A percentile compares a stretch with the other conserved stretches of the same genome.
phyloP scores from a whole-genome alignment of 2,888 invertebrate genomes.

The Oscheius sp. region DNA sequence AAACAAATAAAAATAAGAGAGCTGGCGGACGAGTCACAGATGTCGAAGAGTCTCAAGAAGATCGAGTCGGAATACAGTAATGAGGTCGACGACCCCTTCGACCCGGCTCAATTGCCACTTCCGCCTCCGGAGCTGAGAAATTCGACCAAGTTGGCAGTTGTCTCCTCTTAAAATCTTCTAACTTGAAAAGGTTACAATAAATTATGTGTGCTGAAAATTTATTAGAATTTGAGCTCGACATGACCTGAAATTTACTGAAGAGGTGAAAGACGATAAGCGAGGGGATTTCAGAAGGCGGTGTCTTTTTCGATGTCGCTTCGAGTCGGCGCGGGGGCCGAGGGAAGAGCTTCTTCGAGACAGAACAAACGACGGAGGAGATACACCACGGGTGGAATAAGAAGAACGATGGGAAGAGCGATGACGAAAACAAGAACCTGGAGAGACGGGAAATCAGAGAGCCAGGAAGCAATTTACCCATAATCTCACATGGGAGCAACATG shows the following conservation, averaged over 20 bases:
- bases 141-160: background rate
- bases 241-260: background rate
- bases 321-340: background rate
- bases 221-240: conserved; percentile 9
- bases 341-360: conserved; percentile 5
- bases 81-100: conserved; percentile 10
- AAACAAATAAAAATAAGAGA: background rate
- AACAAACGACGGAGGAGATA: conserved; percentile 29
- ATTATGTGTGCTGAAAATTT: conserved; percentile 2
- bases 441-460: background rate
- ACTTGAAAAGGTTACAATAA: background rate
- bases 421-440: conserved; percentile 20
- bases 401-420: conserved; percentile 29
- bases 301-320: conserved; percentile 8
- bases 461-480: conserved; percentile 4
- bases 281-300: conserved; percentile 21
- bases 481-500: conserved; percentile 19
- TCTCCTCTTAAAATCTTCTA: background rate
- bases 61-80: background rate
- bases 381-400: conserved; percentile 18
- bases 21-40: conserved; percentile 7
- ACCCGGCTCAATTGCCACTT: conserved; percentile 3
- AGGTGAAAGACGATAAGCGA: background rate
- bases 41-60: conserved; percentile 16
- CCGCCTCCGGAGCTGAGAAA: background rate